A percentile compares a stretch with the other conserved stretches of the same genome.
Evolutionary conservation across 2,888 invertebrate species (phyloP).

Genomic region (Theodoxus fluviatilis): DNA sequence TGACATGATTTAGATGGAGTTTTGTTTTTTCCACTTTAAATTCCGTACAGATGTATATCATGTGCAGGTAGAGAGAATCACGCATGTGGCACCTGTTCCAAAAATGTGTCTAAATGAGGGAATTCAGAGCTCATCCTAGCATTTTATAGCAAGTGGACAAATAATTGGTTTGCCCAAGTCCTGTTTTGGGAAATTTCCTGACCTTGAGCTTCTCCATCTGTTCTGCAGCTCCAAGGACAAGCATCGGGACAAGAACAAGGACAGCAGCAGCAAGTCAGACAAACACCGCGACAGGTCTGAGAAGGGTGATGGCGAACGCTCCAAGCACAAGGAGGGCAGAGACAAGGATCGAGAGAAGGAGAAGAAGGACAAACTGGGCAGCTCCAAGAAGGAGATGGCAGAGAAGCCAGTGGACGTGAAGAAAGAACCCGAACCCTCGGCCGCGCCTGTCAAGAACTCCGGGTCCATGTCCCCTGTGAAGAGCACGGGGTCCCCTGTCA

Average conservation of each 20-base stretch:
- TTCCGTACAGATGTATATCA: no score
- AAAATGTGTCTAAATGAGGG: no score
- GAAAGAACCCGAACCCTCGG: not conserved
- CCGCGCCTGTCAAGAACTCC: slow-evolving; percentile 21
- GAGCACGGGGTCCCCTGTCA: slow-evolving; percentile 26
- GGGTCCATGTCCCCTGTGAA: slow-evolving; percentile 26
- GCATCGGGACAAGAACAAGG: slow-evolving; percentile 29
- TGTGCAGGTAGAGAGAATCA: no score
- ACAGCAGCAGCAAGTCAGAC: slow-evolving; percentile 23
- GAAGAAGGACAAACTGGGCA: slow-evolving; percentile 1
- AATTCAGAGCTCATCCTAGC: no score
- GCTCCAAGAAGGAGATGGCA: slow-evolving; percentile 15
- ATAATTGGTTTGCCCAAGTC: no score
- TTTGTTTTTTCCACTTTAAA: no score
- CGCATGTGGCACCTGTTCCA: no score
- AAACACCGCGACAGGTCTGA: slow-evolving; percentile 27
- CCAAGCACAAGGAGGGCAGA: not conserved
- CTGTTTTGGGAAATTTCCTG: no score
- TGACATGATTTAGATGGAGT: no score
- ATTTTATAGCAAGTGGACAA: no score
- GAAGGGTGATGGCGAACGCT: slow-evolving; percentile 16
- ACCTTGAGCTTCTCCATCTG: no score
- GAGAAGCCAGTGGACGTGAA: not conserved
- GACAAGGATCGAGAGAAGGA: not conserved
- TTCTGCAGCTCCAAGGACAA: slow-evolving; percentile 28